These are phyloP conservation scores for Ctenicera cuprea DNA, from an alignment of 2,888 invertebrate genomes.

Conservation along the genomic window DNA sequence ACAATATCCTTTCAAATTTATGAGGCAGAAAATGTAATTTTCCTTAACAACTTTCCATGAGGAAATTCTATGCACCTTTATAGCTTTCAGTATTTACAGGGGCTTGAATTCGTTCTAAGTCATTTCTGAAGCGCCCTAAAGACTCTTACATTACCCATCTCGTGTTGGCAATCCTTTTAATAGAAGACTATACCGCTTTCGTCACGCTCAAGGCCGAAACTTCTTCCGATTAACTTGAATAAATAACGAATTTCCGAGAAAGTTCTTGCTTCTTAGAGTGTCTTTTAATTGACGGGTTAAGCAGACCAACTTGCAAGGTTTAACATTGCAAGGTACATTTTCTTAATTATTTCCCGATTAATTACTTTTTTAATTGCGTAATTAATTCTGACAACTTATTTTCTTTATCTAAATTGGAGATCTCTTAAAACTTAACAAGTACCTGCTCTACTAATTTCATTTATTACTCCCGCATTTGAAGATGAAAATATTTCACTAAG, in stretches of 20 bases:
- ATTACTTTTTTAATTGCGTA: slow-evolving; percentile 39
- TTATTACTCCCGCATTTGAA: slow-evolving; percentile 3
- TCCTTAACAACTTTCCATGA: slow-evolving; percentile 63
- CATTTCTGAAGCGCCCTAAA: slow-evolving; percentile 28
- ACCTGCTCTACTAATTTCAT: slow-evolving; percentile 23
- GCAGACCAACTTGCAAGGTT: slow-evolving; percentile 25
- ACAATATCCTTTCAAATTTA: slow-evolving; percentile 65
- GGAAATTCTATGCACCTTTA: slow-evolving; percentile 63
- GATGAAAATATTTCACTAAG: background rate
- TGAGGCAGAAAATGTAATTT: slow-evolving; percentile 67
- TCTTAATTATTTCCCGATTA: slow-evolving; percentile 41
- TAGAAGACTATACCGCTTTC: slow-evolving; percentile 24
- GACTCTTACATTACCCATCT: slow-evolving; percentile 24
- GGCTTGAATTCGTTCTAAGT: slow-evolving; percentile 31
- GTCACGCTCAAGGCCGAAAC: slow-evolving; percentile 30
- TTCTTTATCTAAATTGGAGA: slow-evolving; percentile 35
- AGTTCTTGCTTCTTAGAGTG: slow-evolving; percentile 33
- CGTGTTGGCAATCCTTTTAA: slow-evolving; percentile 15
- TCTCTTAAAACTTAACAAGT: slow-evolving; percentile 30
- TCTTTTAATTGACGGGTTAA: slow-evolving; percentile 40
- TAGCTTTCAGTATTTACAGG: slow-evolving; percentile 56
- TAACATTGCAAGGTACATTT: slow-evolving; percentile 34
- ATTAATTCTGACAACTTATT: slow-evolving; percentile 35
- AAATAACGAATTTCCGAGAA: slow-evolving; percentile 33
- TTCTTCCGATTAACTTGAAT: slow-evolving; percentile 30